Base-by-base conservation (phyloP, 2,797 vertebrate genomes). In the Sebastes goodei region DNA sequence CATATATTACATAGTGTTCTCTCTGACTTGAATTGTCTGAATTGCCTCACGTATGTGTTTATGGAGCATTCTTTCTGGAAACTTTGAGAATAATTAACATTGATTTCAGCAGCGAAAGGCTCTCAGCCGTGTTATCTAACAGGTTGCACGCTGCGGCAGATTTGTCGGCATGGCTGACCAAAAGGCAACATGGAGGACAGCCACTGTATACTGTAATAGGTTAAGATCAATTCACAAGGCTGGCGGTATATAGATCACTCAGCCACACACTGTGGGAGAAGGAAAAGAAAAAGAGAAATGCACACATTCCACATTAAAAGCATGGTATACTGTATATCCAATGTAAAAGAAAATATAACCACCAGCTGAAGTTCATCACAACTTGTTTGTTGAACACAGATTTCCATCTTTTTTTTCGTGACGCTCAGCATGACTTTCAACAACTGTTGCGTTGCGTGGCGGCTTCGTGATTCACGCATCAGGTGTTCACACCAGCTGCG, bases 141-240 rank as follows among this genome's bases (percentile, higher is more conserved):
- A 76, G 61, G 60, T 69, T 56, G 42, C 73, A 76, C 12, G 30
- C 57, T 73, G 67, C 74, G 82, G 63, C 74, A 69, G 68, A 83
- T 89, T 89, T 85, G 86, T 88, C 46, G n/a, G 80, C 73, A 76
- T 52, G 82, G 59, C 71, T 76, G 85, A 79, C 74, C 80, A 76
- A 80, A 82, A 89, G 55, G 74, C 68, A 81, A 35, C 83, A 29
- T 21, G 2, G 64, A 79, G 69, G 73, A 84, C 62, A 71, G 77
- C 72, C 59, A 61, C 74, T 52, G 72, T 74, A 30, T 46, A 61
- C 35, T 35, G 57, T 59, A 86, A 84, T 67, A 78, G 55, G 73
- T 85, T 60, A 62, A 71, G 25, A 91, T 90, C 86, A 88, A 85
- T 89, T 67, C 67, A 32, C 38, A 30, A 32, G 81, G 67, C 78